Evolutionary conservation across 2,888 invertebrate species (phyloP), one percentile per base, ranked within the genome.

Genomic region (Chaitophorus viminalis): DNA sequence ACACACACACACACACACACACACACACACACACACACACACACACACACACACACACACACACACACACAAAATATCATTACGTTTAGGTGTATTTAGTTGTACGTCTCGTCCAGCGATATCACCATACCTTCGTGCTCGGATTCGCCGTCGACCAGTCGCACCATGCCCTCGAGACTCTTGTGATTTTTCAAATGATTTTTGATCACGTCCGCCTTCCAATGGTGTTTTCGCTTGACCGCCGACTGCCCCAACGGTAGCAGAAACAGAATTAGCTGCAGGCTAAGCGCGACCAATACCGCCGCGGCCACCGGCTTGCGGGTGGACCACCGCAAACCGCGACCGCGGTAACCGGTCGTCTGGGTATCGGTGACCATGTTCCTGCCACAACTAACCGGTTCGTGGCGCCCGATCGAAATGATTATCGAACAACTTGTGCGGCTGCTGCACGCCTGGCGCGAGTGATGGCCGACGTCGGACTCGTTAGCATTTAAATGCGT

Each of bases 141-240:
- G 82, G 92, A 93, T 33, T 93, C 91, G 9, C 96, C 95, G 33
- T 96, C 96, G 0, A 95, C 93, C 14, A 96, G 92, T 90, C 94
- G 94, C 31, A 96, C 91, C 88, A 94, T 94, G 18, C 96, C 96
- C 90, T 96, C 96, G 90, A 94, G 93, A 91, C 94, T 94, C 91
- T 94, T 95, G 89, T 94, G 92, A 89, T 94, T 93, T 90, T 95
- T 95, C 89, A 95, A 92, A 90, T 96, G 93, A 90, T 94, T 94
- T 90, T 94, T 94, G 29, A 95, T 93, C 89, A 95, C 92, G 52
- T 93, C 92, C 0, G 94, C 94, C 90, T 92, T 93, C 90, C 86
- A 74, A 33, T 74, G 86, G 76, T 84, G 84, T 33, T 39, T 76
- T 36, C 31, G 83, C 36, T 72, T 65, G 31, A 29, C 68, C 9